Base-by-base conservation (phyloP, 2,888 invertebrate genomes). In the Portevinia maculata region DNA sequence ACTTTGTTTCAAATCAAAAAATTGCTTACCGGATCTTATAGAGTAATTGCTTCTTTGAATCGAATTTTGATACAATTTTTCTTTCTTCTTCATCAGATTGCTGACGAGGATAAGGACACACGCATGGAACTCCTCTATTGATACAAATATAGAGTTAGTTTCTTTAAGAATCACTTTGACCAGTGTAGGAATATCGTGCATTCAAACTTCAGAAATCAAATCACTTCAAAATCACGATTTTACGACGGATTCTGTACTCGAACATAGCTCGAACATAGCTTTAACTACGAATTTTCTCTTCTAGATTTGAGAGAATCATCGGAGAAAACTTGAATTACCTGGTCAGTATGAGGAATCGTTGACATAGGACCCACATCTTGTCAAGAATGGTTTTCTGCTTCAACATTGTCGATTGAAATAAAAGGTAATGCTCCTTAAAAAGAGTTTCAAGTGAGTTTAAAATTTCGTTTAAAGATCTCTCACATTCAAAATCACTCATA, bases 261-360 rank as follows among this genome's bases (percentile, higher is more conserved):
- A n/a, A n/a, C n/a, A n/a, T n/a, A n/a, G n/a, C n/a, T n/a, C n/a
- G n/a, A n/a, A n/a, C n/a, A n/a, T n/a, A n/a, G n/a, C n/a, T n/a
- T n/a, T n/a, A n/a, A n/a, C n/a, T n/a, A 13, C 6, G 1, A 13
- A 11, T 13, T 41, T 1, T 6, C 2, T 8, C 3, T 28, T 3
- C 9, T 0, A 13, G 13, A 0, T 24, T 1, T 15, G 1, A 19
- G n/a, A n/a, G n/a, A n/a, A n/a, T n/a, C n/a, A n/a, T n/a, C n/a
- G n/a, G n/a, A n/a, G n/a, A n/a, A n/a, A n/a, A n/a, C n/a, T n/a
- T n/a, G n/a, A n/a, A n/a, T 24, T 44, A 83, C 78, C 39, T 83
- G 0, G 65, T 83, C 5, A 83, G 19, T 5, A 83, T 67, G 8
- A 83, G 34, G 19, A 48, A 83, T 1, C 71, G 53, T 21, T 78